phyloP scores from a whole-genome alignment of 2,113 vertebrate genomes.

The Hypomesus transpacificus region DNA sequence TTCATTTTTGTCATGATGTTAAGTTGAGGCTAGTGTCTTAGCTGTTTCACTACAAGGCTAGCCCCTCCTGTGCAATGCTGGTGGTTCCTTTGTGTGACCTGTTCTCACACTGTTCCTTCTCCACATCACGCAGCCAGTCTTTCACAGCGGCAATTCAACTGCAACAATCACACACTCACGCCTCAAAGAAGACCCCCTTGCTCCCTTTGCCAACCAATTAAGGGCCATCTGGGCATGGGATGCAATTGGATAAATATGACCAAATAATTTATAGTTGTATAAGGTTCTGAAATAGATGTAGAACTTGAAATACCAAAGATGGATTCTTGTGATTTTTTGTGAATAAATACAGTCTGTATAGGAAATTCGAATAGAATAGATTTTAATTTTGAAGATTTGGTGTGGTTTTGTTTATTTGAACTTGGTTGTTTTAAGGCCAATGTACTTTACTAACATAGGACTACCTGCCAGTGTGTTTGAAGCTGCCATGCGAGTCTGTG shows the following conservation, averaged over 20 bases:
- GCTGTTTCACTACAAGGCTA: conserved; percentile 67
- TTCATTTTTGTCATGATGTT: conserved; percentile 67
- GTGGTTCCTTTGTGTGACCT: conserved; percentile 85
- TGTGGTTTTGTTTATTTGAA: conserved; percentile 29
- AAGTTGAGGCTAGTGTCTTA: conserved; percentile 73
- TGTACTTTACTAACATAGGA: conserved; percentile 54
- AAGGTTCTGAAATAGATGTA: conserved; percentile 23
- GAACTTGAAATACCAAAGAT: conserved; percentile 13
- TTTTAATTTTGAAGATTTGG: conserved; percentile 23
- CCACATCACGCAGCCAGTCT: conserved; percentile 83
- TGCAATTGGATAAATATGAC: conserved; percentile 59
- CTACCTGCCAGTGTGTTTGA: conserved; percentile 53
- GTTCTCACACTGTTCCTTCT: conserved; percentile 84
- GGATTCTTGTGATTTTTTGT: neutral
- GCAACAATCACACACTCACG: conserved; percentile 93
- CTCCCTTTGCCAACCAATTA: conserved; percentile 94
- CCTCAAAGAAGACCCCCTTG: conserved; percentile 85
- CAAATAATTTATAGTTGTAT: conserved; percentile 42
- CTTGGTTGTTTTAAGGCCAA: conserved; percentile 23
- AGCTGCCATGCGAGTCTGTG: conserved; percentile 57
- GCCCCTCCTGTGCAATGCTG: conserved; percentile 71
- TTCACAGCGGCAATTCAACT: conserved; percentile 91
- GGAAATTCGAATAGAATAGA: neutral
- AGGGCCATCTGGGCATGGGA: conserved; percentile 86
- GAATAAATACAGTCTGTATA: neutral